Evolutionary conservation across 1,140 invertebrate species (phyloP).

Genomic region (Procambarus virginalis): DNA sequence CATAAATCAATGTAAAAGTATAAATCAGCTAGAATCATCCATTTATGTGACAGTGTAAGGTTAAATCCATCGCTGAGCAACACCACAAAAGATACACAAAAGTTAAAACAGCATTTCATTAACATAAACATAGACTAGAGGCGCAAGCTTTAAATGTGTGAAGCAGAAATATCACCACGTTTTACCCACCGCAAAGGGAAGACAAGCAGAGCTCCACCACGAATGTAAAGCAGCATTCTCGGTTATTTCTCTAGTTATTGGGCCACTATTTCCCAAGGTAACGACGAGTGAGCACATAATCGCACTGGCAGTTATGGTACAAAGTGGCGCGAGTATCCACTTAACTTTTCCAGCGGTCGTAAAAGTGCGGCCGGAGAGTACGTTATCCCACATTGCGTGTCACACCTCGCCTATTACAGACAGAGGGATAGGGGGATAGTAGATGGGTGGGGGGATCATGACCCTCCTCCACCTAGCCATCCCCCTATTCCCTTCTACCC

Average conservation of each 20-base stretch:
- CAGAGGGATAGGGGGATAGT: not conserved
- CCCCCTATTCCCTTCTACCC: not conserved
- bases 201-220: not conserved
- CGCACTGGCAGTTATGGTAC: constrained; percentile 1
- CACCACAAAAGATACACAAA: no score
- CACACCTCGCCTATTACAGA: not conserved
- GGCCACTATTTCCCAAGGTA: constrained; percentile 10
- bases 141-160: no score
- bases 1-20: no score
- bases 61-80: no score
- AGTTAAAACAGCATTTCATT: no score
- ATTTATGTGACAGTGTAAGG: no score
- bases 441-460: no score
- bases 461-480: no score
- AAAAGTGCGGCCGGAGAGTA: constrained; percentile 1
- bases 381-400: not conserved
- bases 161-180: not conserved
- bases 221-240: constrained; percentile 26
- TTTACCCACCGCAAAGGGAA: not conserved
- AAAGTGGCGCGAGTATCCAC: constrained; percentile 30
- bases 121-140: no score
- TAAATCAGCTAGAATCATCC: no score
- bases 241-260: constrained; percentile 33
- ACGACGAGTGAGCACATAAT: constrained; percentile 12
- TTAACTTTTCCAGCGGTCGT: constrained; percentile 29